Percentiles rank a stretch among this genome's conserved stretches.
phyloP scores from a whole-genome alignment of 2,888 invertebrate genomes.

The Hermodice carunculata region DNA sequence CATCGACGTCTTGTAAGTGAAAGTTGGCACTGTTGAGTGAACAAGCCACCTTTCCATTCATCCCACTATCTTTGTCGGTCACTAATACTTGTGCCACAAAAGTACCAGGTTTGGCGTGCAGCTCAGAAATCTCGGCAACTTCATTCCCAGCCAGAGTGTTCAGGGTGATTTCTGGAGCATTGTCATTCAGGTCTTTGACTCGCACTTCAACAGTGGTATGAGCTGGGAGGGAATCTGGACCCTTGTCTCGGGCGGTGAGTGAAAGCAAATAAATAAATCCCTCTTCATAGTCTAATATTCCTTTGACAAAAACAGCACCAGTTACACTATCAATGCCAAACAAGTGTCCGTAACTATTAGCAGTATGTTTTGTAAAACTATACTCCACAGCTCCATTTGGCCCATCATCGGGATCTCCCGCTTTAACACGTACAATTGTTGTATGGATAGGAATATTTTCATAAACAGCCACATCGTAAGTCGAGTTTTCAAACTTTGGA shows the following conservation, averaged over 20 bases:
- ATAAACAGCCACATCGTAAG: constrained; percentile 18
- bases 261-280: constrained; percentile 23
- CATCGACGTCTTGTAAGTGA: constrained; percentile 43
- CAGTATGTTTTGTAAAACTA: constrained; percentile 22
- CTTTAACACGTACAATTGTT: constrained; percentile 40
- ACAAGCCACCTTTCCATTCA: constrained; percentile 31
- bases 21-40: constrained; percentile 53
- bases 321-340: constrained; percentile 22
- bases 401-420: constrained; percentile 45
- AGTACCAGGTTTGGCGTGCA: constrained; percentile 44
- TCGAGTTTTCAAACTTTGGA: constrained; percentile 30
- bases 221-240: constrained; percentile 79
- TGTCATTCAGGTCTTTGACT: constrained; percentile 83
- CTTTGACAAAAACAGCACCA: constrained; percentile 25
- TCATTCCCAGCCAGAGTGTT: constrained; percentile 88
- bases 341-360: constrained; percentile 20
- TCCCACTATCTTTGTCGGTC: constrained; percentile 30
- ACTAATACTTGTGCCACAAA: constrained; percentile 39
- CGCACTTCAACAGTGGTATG: constrained; percentile 75
- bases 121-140: constrained; percentile 54
- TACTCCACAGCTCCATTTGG: constrained; percentile 44
- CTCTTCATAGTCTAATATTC: constrained; percentile 30
- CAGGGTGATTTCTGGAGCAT: constrained; percentile 87
- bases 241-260: constrained; percentile 32
- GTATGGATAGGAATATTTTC: constrained; percentile 17